Base-by-base conservation (phyloP, 2,113 vertebrate species). In the Micromys minutus region DNA sequence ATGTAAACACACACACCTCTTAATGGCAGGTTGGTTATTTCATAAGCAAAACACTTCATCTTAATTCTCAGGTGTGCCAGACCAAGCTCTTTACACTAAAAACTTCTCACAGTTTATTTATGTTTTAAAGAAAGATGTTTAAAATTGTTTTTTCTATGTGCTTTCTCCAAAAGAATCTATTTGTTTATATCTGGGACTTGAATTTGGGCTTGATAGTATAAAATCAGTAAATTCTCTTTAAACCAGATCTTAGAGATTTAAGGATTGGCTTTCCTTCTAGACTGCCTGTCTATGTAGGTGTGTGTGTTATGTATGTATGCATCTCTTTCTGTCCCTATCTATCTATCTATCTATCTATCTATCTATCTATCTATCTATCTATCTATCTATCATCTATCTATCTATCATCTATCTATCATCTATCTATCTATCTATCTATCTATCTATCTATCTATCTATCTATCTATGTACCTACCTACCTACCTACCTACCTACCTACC, bases 11-110 rank as follows among this genome's bases (percentile, higher is more conserved):
- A 85, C 74, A 67, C 67, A 91, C 79, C 9, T 94, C 31, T 90
- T 85, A 77, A 31, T 69, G 90, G 81, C 7, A 77, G 80, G 89
- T 26, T 92, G 83, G 52, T 42, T 65, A 92, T 93, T 92, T 79
- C 92, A 89, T 86, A 96, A 97, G 71, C 94, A 97, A 96, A 96
- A 67, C 17, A 90, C 47, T 90, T 95, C 15, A 21, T 90, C 42
- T 91, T 89, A 87, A 47, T 86, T 91, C 86, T 92, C 81, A 93
- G 59, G 89, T 94, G 61, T 93, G 75, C 29, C 21, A 17, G 59
- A 90, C 19, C 22, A 81, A 88, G 72, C 42, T 88, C 45, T 89
- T 92, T 79, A 72, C 93, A 42, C 90, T 81, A 89, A 88, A 94
- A 91, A 42, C n/a, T 47, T 34, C 26, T 69, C 50, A 86, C 67